These are phyloP conservation scores for Oscheius myriophilus DNA, from an alignment of 2,888 invertebrate genomes.

Conservation along the genomic window DNA sequence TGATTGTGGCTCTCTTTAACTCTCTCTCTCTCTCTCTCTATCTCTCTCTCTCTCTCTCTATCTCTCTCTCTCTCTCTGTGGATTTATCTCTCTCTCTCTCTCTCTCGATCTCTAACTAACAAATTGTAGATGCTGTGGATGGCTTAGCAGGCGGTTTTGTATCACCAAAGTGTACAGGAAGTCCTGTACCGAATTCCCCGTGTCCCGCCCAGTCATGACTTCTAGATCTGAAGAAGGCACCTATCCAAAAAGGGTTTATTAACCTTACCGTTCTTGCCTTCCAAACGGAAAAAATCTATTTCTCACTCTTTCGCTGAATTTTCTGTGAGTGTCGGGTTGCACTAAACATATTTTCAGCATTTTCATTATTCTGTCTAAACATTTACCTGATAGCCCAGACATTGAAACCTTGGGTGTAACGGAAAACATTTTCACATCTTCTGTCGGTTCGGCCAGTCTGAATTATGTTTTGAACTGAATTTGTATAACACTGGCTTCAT, in stretches of 20 bases:
- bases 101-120: no score
- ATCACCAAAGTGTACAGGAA: constrained; percentile 1
- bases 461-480: not conserved
- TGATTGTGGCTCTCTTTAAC: not conserved
- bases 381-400: not conserved
- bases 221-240: not conserved
- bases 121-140: not conserved
- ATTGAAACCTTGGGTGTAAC: constrained; percentile 24
- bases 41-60: no score
- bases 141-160: not conserved
- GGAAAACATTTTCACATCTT: constrained; percentile 26
- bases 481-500: no score
- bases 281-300: constrained; percentile 11
- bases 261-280: not conserved
- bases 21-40: not conserved
- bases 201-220: constrained; percentile 1
- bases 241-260: not conserved
- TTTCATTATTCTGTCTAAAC: not conserved
- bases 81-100: no score
- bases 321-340: constrained; percentile 1
- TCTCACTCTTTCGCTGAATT: constrained; percentile 19
- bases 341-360: not conserved
- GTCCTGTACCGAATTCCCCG: constrained; percentile 13
- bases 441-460: constrained; percentile 27
- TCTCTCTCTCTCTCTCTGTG: not conserved